Conservation (phyloP, 2,797 vertebrate genomes). For the Myripristis jacobus region DNA sequence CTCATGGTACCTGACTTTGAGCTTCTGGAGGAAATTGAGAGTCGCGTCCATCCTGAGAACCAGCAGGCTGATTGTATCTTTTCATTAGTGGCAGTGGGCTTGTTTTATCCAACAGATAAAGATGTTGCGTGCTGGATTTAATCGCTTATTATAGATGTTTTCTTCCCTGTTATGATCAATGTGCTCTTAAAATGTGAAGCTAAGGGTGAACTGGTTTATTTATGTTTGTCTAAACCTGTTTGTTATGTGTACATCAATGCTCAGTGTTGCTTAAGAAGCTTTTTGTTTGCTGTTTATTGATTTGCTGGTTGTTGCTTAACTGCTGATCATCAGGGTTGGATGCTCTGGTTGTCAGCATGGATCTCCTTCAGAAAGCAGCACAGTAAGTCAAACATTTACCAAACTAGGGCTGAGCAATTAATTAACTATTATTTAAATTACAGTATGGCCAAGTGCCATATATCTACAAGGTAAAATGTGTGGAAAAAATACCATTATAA, state of each 20-base stretch:
- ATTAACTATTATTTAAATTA: too few relatives aligned
- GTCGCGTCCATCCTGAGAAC: constrained; percentile 83
- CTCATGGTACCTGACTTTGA: constrained; percentile 92
- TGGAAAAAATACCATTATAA: too few relatives aligned
- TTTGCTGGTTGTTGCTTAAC: constrained; percentile 54
- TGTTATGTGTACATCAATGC: background rate
- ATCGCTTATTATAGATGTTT: too few relatives aligned
- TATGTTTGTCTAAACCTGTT: too few relatives aligned
- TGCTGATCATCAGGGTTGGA: constrained; percentile 88
- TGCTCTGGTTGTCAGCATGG: constrained; percentile 96
- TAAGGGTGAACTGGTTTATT: too few relatives aligned
- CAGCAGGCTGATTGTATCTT: constrained; percentile 96
- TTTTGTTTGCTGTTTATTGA: background rate
- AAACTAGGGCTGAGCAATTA: too few relatives aligned
- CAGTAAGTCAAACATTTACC: constrained; percentile 83
- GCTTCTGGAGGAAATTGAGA: constrained; percentile 91
- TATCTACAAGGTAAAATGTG: too few relatives aligned
- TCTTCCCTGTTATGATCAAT: too few relatives aligned
- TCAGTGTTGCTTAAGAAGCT: background rate
- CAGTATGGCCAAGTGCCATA: too few relatives aligned
- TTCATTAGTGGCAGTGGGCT: background rate
- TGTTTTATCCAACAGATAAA: too few relatives aligned
- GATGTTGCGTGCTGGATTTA: background rate
- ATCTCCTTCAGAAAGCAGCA: constrained; percentile 90
- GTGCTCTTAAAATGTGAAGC: too few relatives aligned